A percentile compares a stretch with the other conserved stretches of the same genome.
phyloP scores from a whole-genome alignment of 2,113 vertebrate species.

The Eidolon helvum region DNA sequence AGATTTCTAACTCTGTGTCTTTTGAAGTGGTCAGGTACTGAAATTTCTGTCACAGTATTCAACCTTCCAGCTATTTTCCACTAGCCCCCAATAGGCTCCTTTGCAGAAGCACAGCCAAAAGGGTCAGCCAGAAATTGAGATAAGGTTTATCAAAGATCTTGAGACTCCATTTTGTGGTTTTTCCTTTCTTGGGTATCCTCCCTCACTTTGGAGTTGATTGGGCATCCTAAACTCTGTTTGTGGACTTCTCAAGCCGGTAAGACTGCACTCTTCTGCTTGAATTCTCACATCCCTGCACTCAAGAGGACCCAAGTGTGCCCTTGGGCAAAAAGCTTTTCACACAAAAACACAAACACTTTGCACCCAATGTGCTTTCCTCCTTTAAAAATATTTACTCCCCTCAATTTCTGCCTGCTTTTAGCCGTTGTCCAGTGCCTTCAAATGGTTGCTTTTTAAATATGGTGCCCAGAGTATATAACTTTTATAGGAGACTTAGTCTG shows the following conservation, averaged over 20 bases:
- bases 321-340: not conserved
- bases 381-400: not conserved
- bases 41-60: not conserved
- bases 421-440: not conserved
- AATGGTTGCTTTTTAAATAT: not conserved
- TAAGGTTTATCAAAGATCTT: not conserved
- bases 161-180: not conserved
- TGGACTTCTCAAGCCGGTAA: not conserved
- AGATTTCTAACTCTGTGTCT: not conserved
- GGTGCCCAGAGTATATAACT: not conserved
- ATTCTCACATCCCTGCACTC: not conserved
- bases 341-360: too few relatives aligned
- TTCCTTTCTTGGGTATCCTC: not conserved
- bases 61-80: not conserved
- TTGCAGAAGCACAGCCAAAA: not conserved
- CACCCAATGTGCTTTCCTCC: too few relatives aligned
- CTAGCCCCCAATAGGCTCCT: not conserved
- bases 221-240: not conserved
- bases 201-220: not conserved
- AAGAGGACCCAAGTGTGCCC: not conserved
- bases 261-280: not conserved
- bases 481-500: not conserved
- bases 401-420: not conserved
- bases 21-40: not conserved
- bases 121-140: not conserved